phyloP scores from a whole-genome alignment of 2,888 invertebrate species.

The Lordiphosa fenestrarum region DNA sequence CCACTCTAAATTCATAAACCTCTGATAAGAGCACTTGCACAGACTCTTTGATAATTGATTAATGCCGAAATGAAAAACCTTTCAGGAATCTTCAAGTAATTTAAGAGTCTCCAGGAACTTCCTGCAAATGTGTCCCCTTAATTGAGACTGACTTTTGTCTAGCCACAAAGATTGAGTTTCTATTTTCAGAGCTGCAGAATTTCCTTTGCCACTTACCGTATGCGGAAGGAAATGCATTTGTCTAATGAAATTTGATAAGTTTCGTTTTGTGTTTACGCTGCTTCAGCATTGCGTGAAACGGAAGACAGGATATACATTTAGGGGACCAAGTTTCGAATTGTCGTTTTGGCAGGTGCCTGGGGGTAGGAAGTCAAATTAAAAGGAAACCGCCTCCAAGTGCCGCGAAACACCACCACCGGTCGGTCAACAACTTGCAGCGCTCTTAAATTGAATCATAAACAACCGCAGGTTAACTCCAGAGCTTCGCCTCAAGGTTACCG shows the following conservation, averaged over 20 bases:
- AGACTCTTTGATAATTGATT: too few species aligned
- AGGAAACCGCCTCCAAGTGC: too few species aligned
- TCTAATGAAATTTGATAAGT: slow-evolving; percentile 29
- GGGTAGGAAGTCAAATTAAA: background rate
- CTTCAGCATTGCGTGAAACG: slow-evolving; percentile 18
- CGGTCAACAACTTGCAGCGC: too few species aligned
- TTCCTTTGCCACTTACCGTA: background rate
- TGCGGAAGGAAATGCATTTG: slow-evolving; percentile 35
- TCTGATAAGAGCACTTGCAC: too few species aligned
- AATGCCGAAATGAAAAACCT: too few species aligned
- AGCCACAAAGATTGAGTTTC: slow-evolving; percentile 1
- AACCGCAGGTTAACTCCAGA: background rate
- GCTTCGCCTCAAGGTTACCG: slow-evolving; percentile 26
- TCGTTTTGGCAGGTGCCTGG: background rate
- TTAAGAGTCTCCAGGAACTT: too few species aligned
- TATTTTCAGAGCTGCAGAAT: background rate
- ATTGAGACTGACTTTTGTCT: slow-evolving; percentile 1
- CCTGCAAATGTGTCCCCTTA: background rate
- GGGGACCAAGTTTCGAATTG: background rate
- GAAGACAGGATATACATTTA: slow-evolving; percentile 43
- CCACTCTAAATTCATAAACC: too few species aligned
- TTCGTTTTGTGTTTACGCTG: too few species aligned
- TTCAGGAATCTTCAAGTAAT: too few species aligned
- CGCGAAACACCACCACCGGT: too few species aligned
- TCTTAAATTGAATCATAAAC: too few species aligned